Evolutionary conservation across 2,888 invertebrate species (phyloP).

Genomic region (Apantesis nais): DNA sequence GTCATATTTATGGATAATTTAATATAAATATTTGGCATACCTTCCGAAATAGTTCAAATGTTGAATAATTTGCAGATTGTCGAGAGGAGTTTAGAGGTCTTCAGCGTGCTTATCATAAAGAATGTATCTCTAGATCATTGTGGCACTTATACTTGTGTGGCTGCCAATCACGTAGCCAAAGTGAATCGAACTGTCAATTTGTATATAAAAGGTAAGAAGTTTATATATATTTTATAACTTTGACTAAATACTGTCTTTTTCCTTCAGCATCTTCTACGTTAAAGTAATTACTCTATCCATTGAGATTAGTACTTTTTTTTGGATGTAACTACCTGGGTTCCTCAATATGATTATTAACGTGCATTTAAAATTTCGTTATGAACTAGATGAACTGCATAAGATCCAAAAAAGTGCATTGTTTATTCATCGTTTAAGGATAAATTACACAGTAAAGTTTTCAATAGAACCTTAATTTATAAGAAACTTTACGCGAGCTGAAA

Average conservation of each 20-base stretch:
- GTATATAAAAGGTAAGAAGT: conserved; percentile 88
- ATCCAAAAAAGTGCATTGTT: no score
- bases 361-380: background rate
- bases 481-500: background rate
- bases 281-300: background rate
- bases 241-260: background rate
- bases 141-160: conserved; percentile 90
- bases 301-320: background rate
- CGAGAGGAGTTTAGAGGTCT: conserved; percentile 89
- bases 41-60: background rate
- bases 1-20: background rate
- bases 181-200: conserved; percentile 89
- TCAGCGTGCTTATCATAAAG: conserved; percentile 89
- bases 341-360: background rate
- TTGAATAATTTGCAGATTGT: conserved; percentile 61
- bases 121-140: conserved; percentile 90
- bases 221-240: no score
- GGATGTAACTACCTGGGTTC: background rate
- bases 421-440: no score
- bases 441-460: no score
- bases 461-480: background rate
- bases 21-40: conserved; percentile 6
- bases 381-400: no score
- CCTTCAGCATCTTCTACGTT: background rate
- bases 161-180: conserved; percentile 90